Conservation (phyloP, 2,113 vertebrate genomes). For the Hippopotamus amphibius region DNA sequence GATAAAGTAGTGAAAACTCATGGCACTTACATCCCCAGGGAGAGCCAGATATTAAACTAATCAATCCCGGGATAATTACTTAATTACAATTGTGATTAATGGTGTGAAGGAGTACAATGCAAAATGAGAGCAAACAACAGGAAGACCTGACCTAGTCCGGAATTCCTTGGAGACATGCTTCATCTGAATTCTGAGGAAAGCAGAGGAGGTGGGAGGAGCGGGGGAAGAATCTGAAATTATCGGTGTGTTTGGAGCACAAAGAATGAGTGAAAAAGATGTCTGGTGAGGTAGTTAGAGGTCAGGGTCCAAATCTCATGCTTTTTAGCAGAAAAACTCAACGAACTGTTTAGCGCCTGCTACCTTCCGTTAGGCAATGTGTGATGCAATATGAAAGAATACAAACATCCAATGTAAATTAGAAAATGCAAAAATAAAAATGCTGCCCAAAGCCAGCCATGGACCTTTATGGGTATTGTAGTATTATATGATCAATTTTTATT, state of each 20-base stretch:
- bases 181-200: not conserved
- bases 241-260: not conserved
- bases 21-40: conserved; percentile 31
- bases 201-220: not conserved
- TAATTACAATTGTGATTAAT: conserved; percentile 60
- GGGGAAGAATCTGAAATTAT: not conserved
- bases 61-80: conserved; percentile 73
- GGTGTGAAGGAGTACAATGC: not conserved
- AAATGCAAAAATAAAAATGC: not conserved
- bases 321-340: conserved; percentile 32
- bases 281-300: not conserved
- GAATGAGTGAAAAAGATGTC: not conserved
- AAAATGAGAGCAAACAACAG: not conserved
- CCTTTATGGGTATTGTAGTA: not conserved
- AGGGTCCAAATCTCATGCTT: not conserved
- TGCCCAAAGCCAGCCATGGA: not conserved
- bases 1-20: conserved; percentile 57
- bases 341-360: not conserved
- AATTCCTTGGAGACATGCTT: conserved; percentile 3
- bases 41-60: conserved; percentile 74
- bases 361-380: not conserved
- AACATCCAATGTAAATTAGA: not conserved
- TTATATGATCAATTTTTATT: not conserved
- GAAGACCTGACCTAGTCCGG: not conserved
- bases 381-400: not conserved